phyloP scores from a whole-genome alignment of 2,113 vertebrate genomes.

The Scophthalmus maximus region DNA sequence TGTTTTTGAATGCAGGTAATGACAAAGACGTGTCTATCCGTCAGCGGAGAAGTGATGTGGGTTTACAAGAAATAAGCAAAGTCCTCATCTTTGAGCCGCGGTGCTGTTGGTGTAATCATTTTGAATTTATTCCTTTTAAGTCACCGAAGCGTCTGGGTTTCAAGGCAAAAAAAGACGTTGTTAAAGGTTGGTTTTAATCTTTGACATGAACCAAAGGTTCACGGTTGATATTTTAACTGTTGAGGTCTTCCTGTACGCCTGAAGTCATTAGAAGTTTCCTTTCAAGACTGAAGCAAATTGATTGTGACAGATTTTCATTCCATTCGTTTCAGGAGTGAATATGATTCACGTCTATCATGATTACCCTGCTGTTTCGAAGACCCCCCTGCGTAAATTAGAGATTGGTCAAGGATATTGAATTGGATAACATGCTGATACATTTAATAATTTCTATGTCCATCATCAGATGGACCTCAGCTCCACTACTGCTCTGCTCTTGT shows the following conservation, averaged over 20 bases:
- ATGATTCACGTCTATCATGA: slow-evolving; percentile 45
- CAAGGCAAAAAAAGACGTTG: background rate
- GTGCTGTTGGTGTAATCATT: background rate
- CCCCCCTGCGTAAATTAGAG: slow-evolving; percentile 22
- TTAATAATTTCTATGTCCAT: background rate
- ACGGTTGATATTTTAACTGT: background rate
- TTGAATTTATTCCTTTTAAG: background rate
- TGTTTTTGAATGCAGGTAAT: slow-evolving; percentile 9
- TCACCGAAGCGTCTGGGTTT: background rate
- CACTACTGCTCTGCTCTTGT: background rate
- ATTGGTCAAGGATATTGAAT: slow-evolving; percentile 38
- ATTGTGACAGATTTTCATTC: slow-evolving; percentile 53
- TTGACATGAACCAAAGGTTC: background rate
- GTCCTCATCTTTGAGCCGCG: background rate
- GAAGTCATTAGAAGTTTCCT: background rate
- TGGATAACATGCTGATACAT: background rate
- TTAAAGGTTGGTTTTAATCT: background rate
- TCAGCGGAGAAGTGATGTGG: slow-evolving; percentile 6
- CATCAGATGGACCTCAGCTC: background rate
- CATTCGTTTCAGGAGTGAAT: slow-evolving; percentile 38
- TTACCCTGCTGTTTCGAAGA: slow-evolving; percentile 28
- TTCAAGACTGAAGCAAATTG: slow-evolving; percentile 31
- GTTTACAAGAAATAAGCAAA: slow-evolving; percentile 6
- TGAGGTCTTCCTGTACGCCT: background rate
- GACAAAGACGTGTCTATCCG: background rate